A percentile compares a stretch with the other conserved stretches of the same genome.
These are phyloP conservation scores for Sardina pilchardus DNA, from an alignment of 2,113 vertebrate species.

Conservation along the genomic window DNA sequence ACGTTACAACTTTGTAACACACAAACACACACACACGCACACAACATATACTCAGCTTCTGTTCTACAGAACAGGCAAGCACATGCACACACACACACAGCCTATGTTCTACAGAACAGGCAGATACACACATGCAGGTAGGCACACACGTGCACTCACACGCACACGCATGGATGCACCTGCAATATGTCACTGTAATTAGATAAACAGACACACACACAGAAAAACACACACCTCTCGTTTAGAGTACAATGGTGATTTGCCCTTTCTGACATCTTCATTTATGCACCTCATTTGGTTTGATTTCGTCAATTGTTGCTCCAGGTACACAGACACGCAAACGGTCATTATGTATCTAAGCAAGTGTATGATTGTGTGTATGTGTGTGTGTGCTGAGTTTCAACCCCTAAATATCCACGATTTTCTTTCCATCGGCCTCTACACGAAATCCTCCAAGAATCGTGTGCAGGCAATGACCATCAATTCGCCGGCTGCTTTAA, in stretches of 20 bases:
- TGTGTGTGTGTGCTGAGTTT: slow-evolving; percentile 37
- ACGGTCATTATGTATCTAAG: background rate
- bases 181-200: background rate
- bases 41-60: no score
- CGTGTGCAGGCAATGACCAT: background rate
- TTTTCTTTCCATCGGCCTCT: background rate
- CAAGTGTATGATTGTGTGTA: background rate
- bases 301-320: background rate
- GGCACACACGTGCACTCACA: background rate
- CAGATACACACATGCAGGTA: slow-evolving; percentile 14
- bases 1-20: no score
- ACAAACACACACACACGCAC: no score
- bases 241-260: background rate
- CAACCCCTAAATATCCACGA: background rate
- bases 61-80: background rate
- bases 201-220: background rate
- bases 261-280: background rate
- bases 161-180: background rate
- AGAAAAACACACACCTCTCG: background rate
- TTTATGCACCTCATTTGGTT: background rate
- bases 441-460: background rate
- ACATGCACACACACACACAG: slow-evolving; percentile 1
- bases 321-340: background rate
- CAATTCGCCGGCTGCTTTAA: background rate
- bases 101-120: background rate